A percentile compares a stretch with the other conserved stretches of the same genome.
phyloP scores from a whole-genome alignment of 2,888 invertebrate species.

The Thecocarcelia acutangulata region DNA sequence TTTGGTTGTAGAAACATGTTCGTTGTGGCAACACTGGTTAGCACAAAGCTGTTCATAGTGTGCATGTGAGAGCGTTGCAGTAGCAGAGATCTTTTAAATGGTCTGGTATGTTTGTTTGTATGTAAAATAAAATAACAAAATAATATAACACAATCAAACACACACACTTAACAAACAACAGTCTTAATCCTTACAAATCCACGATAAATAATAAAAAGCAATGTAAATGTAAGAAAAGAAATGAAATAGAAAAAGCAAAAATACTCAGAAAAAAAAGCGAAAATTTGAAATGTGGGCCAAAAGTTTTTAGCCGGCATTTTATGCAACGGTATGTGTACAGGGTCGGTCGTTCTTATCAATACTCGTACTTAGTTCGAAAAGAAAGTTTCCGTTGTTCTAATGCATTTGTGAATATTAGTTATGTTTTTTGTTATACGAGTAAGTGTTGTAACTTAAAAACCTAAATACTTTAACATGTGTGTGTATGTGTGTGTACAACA shows the following conservation, averaged over 20 bases:
- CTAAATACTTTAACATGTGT: too few species aligned
- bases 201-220: not conserved
- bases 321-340: conserved; percentile 17
- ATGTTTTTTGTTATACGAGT: conserved; percentile 8
- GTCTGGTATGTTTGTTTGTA: too few species aligned
- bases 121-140: too few species aligned
- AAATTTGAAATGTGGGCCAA: conserved; percentile 45
- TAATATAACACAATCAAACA: too few species aligned
- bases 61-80: too few species aligned
- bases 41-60: too few species aligned
- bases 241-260: conserved; percentile 1
- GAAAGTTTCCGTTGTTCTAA: conserved; percentile 6
- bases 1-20: too few species aligned
- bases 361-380: conserved; percentile 31
- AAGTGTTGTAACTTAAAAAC: not conserved
- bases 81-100: too few species aligned
- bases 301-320: conserved; percentile 46
- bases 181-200: not conserved
- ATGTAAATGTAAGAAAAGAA: not conserved
- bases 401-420: not conserved
- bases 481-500: too few species aligned
- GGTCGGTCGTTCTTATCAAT: conserved; percentile 41
- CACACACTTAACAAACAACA: too few species aligned
- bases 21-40: too few species aligned
- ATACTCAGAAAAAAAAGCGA: not conserved